phyloP scores from a whole-genome alignment of 2,113 vertebrate species.

The Orcinus orca region DNA sequence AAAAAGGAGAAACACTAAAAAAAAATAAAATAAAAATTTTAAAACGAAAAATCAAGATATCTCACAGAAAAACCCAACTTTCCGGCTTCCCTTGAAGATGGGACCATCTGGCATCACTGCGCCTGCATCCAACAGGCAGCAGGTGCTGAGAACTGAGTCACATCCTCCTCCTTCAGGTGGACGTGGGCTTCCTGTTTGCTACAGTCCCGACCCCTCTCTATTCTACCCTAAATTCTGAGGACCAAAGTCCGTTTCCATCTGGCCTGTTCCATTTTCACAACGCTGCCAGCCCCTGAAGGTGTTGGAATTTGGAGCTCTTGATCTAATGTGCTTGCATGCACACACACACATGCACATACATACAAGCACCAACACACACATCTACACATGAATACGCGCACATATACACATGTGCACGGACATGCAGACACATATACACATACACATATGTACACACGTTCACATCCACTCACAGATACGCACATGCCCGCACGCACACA shows the following conservation, averaged over 20 bases:
- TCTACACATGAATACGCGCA: fast-evolving
- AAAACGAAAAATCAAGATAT: no score
- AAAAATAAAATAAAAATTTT: no score
- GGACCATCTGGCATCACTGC: fast-evolving
- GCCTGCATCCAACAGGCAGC: fast-evolving
- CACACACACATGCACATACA: no score
- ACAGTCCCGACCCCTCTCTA: fast-evolving
- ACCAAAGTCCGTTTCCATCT: background rate
- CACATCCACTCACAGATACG: fast-evolving
- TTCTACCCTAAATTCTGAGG: fast-evolving
- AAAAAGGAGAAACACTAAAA: no score
- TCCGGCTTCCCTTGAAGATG: background rate
- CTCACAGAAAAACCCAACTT: background rate
- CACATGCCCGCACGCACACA: fast-evolving
- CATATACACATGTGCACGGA: fast-evolving
- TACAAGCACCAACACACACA: background rate
- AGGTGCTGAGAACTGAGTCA: fast-evolving
- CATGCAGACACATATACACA: no score
- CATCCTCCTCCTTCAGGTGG: background rate
- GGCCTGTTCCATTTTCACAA: fast-evolving
- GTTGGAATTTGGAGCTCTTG: background rate
- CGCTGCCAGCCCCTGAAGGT: no score
- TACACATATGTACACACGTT: fast-evolving
- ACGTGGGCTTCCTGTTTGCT: fast-evolving
- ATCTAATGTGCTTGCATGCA: background rate